Evolutionary conservation across 2,113 vertebrate genomes (phyloP), one percentile per base, ranked within the genome.

Genomic region (Ancistrus triradiatus): DNA sequence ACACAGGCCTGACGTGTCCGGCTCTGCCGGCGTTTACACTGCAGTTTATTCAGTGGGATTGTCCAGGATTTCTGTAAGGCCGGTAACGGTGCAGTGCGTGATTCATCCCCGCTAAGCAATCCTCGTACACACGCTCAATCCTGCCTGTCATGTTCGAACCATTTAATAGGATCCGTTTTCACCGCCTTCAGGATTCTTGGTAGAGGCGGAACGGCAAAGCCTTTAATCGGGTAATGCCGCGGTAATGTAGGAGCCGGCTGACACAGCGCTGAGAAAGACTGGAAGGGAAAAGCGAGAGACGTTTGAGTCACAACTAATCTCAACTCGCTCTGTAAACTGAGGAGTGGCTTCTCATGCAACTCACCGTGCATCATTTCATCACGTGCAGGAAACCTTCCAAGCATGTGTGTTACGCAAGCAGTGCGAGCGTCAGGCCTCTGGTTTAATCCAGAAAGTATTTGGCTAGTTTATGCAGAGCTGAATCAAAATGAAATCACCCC

Each of bases 211-310:
- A 27, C 2, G 11, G 25, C 17, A 50, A 57, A 40, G 21, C 53
- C 44, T 37, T 59, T 66, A 66, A 66, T 66, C 33, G 50, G 11
- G 10, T 43, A 50, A 42, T 42, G 5, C 4, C 49, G n/a, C 22
- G 27, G 27, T 4, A 3, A 40, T 47, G 52, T 15, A 33, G 40
- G 25, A 47, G 15, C 55, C 11, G 37, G 50, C 17, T 59, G 28
- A 51, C 15, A 59, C 14, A 49, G 3, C 6, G 57, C 37, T 17
- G 22, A 35, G n/a, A 38, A 22, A 19, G 7, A 62, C 27, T 25
- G 22, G 15, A 31, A 9, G 10, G 1, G 35, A 60, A 24, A 42
- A 21, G 35, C 35, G 28, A 35, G 40, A 43, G 18, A 55, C 3
- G 13, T 8, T n/a, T 42, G 53, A 47, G 47, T 63, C 38, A 63